A percentile compares a stretch with the other conserved stretches of the same genome.
These are phyloP conservation scores for Phymanthus crucifer DNA, from an alignment of 92 coral and sea anemone genomes.

Conservation along the genomic window DNA sequence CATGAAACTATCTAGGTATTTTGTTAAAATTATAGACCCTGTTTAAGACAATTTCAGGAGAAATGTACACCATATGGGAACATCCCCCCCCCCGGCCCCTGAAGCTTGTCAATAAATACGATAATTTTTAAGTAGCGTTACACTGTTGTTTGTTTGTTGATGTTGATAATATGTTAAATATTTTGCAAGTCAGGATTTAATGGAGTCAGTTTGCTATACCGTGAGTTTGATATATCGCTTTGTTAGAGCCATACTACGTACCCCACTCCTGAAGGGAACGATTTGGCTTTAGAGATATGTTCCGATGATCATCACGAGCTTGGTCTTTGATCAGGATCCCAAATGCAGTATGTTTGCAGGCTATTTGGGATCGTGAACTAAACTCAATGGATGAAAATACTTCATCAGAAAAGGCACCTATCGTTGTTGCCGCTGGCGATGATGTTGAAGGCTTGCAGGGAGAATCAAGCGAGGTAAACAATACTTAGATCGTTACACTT, in stretches of 20 bases:
- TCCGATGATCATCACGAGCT: neutral
- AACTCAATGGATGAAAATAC: neutral
- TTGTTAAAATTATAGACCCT: too few relatives aligned
- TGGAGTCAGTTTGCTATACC: too few relatives aligned
- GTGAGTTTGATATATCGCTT: too few relatives aligned
- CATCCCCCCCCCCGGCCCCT: too few relatives aligned
- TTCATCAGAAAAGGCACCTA: neutral
- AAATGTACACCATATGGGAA: too few relatives aligned
- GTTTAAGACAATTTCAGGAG: too few relatives aligned
- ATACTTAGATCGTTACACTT: neutral
- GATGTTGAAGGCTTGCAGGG: neutral
- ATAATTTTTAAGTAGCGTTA: too few relatives aligned
- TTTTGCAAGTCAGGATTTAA: too few relatives aligned
- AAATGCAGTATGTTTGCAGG: neutral
- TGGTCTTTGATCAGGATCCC: neutral
- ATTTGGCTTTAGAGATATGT: neutral
- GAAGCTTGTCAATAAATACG: too few relatives aligned
- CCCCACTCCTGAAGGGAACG: neutral
- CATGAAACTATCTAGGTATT: too few relatives aligned
- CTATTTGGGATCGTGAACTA: neutral
- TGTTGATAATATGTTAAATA: too few relatives aligned
- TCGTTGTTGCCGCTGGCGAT: neutral
- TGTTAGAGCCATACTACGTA: neutral
- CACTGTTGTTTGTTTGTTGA: too few relatives aligned
- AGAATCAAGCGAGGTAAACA: neutral